These are phyloP conservation scores for Ctenochaetus hawaiiensis DNA, from an alignment of 2,797 vertebrate species.

Conservation along the genomic window DNA sequence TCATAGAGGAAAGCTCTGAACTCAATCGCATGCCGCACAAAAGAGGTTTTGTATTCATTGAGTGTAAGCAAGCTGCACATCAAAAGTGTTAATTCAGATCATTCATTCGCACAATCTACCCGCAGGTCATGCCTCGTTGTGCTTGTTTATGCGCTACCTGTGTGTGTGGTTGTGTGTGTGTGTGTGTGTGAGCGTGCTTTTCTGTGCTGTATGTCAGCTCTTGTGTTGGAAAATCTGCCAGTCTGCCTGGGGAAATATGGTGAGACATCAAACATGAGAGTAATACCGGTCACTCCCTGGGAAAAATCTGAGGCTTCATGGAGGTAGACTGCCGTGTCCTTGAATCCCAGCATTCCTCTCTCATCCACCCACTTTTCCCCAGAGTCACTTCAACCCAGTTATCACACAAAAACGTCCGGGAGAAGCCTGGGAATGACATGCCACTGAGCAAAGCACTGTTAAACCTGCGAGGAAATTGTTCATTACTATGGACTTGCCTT, in stretches of 20 bases:
- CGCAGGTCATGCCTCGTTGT: slow-evolving; percentile 47
- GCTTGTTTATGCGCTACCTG: slow-evolving; percentile 52
- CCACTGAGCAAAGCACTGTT: slow-evolving; percentile 53
- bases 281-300: slow-evolving; percentile 45
- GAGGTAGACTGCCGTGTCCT: slow-evolving; percentile 43
- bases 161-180: slow-evolving; percentile 28
- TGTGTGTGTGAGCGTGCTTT: neutral
- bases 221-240: slow-evolving; percentile 22
- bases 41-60: slow-evolving; percentile 65
- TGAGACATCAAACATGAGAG: slow-evolving; percentile 56
- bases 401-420: slow-evolving; percentile 55
- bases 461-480: slow-evolving; percentile 71
- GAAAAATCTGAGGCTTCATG: slow-evolving; percentile 48
- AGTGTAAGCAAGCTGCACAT: slow-evolving; percentile 56
- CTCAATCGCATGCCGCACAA: slow-evolving; percentile 48
- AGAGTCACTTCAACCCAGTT: slow-evolving; percentile 56
- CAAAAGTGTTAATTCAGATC: slow-evolving; percentile 66
- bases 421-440: slow-evolving; percentile 41
- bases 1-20: slow-evolving; percentile 52
- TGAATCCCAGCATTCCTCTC: slow-evolving; percentile 44
- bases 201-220: slow-evolving; percentile 16
- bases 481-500: slow-evolving; percentile 55
- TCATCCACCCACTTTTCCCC: slow-evolving; percentile 37
- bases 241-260: slow-evolving; percentile 39
- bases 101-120: slow-evolving; percentile 57